A percentile compares a stretch with the other conserved stretches of the same genome.
Conservation (phyloP, 2,113 vertebrate genomes). For the Melozone crissalis region DNA sequence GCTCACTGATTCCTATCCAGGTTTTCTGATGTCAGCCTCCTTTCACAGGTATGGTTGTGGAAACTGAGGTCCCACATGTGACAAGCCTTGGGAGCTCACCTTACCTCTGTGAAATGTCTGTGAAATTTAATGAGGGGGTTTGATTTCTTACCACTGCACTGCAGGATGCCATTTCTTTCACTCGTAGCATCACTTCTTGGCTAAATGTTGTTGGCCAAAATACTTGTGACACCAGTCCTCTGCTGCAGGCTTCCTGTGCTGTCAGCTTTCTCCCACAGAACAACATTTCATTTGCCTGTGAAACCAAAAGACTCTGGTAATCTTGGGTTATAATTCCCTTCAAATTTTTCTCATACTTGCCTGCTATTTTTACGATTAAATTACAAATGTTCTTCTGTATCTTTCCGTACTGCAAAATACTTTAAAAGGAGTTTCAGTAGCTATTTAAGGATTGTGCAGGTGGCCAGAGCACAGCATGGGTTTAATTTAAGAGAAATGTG, state of each 20-base stretch:
- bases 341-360: not conserved
- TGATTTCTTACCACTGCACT: constrained; percentile 87
- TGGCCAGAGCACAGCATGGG: constrained; percentile 48
- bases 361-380: not conserved
- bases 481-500: constrained; percentile 35
- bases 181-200: constrained; percentile 96
- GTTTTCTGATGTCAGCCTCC: not conserved
- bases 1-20: not conserved
- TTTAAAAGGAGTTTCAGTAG: not conserved
- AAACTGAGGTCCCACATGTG: not conserved
- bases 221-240: constrained; percentile 95
- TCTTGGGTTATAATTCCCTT: not conserved
- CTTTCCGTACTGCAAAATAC: constrained; percentile 6
- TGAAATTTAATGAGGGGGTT: not conserved
- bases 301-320: constrained; percentile 34
- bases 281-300: constrained; percentile 96
- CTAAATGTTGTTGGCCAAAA: constrained; percentile 99
- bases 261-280: constrained; percentile 97
- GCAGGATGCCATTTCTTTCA: constrained; percentile 97
- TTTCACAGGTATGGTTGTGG: not conserved
- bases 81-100: not conserved
- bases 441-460: constrained; percentile 55
- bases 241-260: constrained; percentile 93
- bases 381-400: constrained; percentile 21
- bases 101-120: not conserved